phyloP scores from a whole-genome alignment of 2,888 invertebrate genomes.

The Troides helena region DNA sequence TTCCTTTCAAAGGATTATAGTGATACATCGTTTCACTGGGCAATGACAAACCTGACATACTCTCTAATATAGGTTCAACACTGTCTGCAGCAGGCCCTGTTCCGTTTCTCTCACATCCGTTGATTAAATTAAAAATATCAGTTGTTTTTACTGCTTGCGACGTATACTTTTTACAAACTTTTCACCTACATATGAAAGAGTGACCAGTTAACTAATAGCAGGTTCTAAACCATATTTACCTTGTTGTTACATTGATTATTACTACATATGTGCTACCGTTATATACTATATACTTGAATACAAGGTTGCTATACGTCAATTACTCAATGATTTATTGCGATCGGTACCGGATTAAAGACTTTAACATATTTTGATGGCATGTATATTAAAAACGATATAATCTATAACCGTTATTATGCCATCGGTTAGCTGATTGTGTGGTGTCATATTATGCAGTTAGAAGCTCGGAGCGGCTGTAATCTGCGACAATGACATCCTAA shows the following conservation, averaged over 20 bases:
- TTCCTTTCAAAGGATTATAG: no score
- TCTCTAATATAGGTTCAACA: no score
- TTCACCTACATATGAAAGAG: no score
- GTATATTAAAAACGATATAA: conserved; percentile 31
- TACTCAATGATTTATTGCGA: background rate
- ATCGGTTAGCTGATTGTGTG: conserved; percentile 37
- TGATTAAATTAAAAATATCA: no score
- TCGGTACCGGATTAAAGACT: background rate
- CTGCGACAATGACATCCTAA: conserved; percentile 1
- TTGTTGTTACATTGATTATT: conserved; percentile 53
- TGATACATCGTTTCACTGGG: no score
- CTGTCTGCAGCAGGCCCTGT: no score
- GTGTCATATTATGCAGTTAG: conserved; percentile 44
- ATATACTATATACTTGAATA: background rate
- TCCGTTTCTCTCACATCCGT: no score
- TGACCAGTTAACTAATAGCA: conserved; percentile 49
- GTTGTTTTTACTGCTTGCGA: no score
- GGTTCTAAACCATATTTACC: conserved; percentile 44
- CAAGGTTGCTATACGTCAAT: conserved; percentile 1
- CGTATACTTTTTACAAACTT: no score
- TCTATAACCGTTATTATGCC: conserved; percentile 45
- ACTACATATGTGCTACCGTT: conserved; percentile 32
- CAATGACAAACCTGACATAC: no score
- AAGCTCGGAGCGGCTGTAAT: conserved; percentile 36
- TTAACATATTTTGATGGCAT: conserved; percentile 15